These are phyloP conservation scores for Poliocrania exsul DNA, from an alignment of 2,797 vertebrate species.

Conservation along the genomic window DNA sequence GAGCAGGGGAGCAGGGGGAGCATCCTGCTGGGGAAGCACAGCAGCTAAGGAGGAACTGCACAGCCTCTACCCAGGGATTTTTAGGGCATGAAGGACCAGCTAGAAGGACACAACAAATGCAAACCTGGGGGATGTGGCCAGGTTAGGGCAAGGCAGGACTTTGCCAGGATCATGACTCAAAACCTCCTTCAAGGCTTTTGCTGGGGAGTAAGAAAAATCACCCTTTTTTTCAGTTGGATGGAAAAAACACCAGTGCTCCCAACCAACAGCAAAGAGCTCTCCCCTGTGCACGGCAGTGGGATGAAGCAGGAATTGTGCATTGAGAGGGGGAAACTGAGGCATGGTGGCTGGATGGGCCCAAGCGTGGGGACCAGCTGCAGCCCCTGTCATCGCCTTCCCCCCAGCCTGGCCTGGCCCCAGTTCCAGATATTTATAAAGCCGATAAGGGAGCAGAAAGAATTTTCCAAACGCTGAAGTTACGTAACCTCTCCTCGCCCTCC, in stretches of 20 bases:
- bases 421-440: constrained; percentile 32
- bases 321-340: constrained; percentile 31
- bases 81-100: background rate
- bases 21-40: background rate
- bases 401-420: background rate
- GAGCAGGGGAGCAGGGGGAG: background rate
- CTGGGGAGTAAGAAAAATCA: background rate
- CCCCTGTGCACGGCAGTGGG: fast-evolving
- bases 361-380: background rate
- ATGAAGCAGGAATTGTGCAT: background rate
- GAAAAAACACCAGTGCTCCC: fast-evolving
- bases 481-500: background rate
- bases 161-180: background rate
- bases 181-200: background rate
- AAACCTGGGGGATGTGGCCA: background rate
- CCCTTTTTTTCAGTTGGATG: background rate
- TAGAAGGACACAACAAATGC: background rate
- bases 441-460: constrained; percentile 62
- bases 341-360: fast-evolving
- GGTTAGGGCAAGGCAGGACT: background rate
- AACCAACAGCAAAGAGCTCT: background rate
- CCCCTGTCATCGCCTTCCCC: background rate
- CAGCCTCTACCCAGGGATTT: fast-evolving
- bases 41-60: fast-evolving
- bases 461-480: background rate